Evolutionary conservation across 2,113 vertebrate species (phyloP), one percentile per base, ranked within the genome.

Genomic region (Elgaria multicarinata): DNA sequence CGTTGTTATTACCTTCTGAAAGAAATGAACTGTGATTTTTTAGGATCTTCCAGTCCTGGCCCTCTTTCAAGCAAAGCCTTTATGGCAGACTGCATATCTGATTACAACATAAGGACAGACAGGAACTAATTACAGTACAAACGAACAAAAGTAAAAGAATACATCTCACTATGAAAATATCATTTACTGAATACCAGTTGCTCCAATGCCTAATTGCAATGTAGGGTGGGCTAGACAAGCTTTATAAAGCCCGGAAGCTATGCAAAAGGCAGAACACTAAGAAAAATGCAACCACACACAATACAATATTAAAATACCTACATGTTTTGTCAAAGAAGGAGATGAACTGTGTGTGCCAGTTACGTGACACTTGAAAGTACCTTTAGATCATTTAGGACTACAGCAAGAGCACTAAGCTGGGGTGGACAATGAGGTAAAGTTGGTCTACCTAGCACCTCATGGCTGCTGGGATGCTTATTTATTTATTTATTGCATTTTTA

Each of bases 1-100:
- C 3, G 50, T 31, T 39, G 31, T 88, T 89, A 0, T 94, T 98
- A 98, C 98, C 97, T 98, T 95, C 96, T 97, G 94, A 98, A 98
- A 85, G 98, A 97, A 95, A 98, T 97, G 95, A 98, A 98, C 79
- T 98, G 98, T 2, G 98, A 98, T 5, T 94, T 95, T 55, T 80
- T 28, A 87, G 97, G 92, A 89, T 96, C 87, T 89, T 97, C 8
- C 44, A 98, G 89, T 74, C 98, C 98, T 14, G 97, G 94, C 76
- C 96, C 97, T n/a, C 81, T 91, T 94, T 97, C 87, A 83, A 98
- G 96, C 92, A 98, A 95, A 92, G 79, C n/a, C 89, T 62, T 92
- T 92, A 98, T 96, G 9, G 97, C 96, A 92, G 89, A 91, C 89
- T 94, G 95, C 85, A 97, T 93, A 93, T 90, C 97, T 97, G 93